Base-by-base conservation (phyloP, 2,888 invertebrate genomes). In the Plemyria rubiginata region DNA sequence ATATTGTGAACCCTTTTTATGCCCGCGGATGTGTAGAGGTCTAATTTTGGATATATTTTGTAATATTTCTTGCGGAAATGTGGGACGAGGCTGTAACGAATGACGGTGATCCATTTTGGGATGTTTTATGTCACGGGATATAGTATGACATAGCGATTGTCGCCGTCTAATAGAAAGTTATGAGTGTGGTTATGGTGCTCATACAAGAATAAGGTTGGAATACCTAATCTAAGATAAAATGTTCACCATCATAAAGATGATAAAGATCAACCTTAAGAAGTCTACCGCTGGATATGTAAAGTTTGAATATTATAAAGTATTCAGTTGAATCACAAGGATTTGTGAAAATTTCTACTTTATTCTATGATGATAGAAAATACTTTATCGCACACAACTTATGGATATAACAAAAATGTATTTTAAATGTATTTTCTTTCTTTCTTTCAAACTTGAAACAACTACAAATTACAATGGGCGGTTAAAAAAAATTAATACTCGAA, bases 1-100 rank as follows among this genome's bases (percentile, higher is more conserved):
- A 85, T 84, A 84, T 81, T 77, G 79, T 78, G 77, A 79, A 81
- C 81, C 82, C 81, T 82, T 84, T 84, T 52, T 81, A 78, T 79
- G 76, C 78, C 70, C 72, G 64, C 69, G 65, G 72, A 75, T 76
- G 70, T 70, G 75, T 70, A 73, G 73, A 74, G 72, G 75, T 77
- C 78, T 76, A 78, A 80, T 81, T 84, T 81, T 72, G 73, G 57
- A 70, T 67, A 74, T 76, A 74, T 77, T 75, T 74, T 72, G 72
- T 74, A 76, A 78, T 79, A 76, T 68, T 66, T 73, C 70, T 73
- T 67, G 65, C 71, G 71, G 66, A 71, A 71, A 66, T 65, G 54
- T 49, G 59, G 54, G 59, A 65, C 50, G 55, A 66, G 50, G 46
- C 46, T 64, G 57, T 66, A 57, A 65, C 63, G 50, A 62, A 68